These are phyloP conservation scores for Petrocephalus schoutedeni DNA, from an alignment of 2,797 vertebrate species.

Conservation along the genomic window DNA sequence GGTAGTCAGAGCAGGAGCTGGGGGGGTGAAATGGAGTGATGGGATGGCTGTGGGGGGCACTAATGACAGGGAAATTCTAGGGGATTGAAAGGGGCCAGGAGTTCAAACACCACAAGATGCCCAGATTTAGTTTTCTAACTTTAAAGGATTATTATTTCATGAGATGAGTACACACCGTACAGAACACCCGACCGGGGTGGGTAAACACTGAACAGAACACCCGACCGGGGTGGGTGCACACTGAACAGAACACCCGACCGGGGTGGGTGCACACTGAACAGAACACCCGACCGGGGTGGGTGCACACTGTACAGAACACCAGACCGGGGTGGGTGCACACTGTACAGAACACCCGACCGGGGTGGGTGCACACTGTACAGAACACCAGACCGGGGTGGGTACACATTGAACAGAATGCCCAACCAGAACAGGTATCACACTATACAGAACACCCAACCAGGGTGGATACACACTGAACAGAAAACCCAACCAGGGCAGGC, in stretches of 20 bases:
- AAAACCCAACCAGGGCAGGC: neutral
- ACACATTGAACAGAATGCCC: neutral
- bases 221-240: too few species aligned
- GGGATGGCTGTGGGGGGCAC: neutral
- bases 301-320: neutral
- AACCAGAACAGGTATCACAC: neutral
- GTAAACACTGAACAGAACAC: neutral
- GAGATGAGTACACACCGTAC: neutral
- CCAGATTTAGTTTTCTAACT: neutral
- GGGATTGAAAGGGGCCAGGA: neutral
- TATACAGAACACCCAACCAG: neutral
- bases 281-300: too few species aligned
- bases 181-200: neutral
- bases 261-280: too few species aligned
- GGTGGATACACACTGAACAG: neutral
- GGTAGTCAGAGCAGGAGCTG: neutral
- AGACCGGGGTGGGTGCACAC: neutral
- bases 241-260: too few species aligned
- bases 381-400: neutral
- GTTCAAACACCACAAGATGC: neutral
- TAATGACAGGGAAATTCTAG: neutral
- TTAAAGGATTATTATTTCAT: neutral
- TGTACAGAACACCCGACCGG: neutral
- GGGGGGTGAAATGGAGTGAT: neutral
- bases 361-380: neutral